phyloP scores from a whole-genome alignment of 2,113 vertebrate genomes.

The Thamnophis sirtalis region DNA sequence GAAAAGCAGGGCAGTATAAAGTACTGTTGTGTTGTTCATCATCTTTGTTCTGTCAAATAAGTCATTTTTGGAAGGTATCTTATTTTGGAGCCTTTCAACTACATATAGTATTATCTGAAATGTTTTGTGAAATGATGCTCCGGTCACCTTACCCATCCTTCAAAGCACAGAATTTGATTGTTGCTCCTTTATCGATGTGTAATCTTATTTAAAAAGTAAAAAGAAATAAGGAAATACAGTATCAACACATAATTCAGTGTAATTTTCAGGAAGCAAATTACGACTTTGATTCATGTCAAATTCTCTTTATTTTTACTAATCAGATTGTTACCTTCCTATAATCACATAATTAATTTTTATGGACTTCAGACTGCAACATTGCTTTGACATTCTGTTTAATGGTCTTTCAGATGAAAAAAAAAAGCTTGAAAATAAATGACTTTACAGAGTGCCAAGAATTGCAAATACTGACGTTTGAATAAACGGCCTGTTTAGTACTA shows the following conservation, averaged over 20 bases:
- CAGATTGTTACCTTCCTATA: neutral
- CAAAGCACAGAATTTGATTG: neutral
- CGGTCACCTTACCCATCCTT: no score
- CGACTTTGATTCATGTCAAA: slow-evolving; percentile 10
- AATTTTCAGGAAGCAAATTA: neutral
- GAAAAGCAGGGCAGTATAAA: neutral
- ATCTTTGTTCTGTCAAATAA: neutral
- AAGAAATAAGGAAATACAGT: neutral
- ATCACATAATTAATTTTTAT: slow-evolving; percentile 19
- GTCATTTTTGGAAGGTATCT: neutral
- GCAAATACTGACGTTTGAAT: neutral
- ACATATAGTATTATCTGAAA: neutral
- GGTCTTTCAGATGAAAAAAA: neutral
- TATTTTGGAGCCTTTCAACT: neutral
- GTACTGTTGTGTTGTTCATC: neutral
- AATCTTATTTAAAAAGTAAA: neutral
- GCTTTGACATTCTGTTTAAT: slow-evolving; percentile 15
- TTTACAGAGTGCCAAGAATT: neutral
- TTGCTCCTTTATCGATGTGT: neutral
- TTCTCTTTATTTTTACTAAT: slow-evolving; percentile 28
- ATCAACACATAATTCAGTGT: neutral
- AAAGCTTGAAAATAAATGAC: neutral
- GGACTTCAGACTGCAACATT: neutral
- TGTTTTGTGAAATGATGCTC: neutral
- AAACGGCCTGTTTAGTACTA: slow-evolving; percentile 28